Evolutionary conservation across 2,797 vertebrate genomes (phyloP).

Genomic region (Urocyon cinereoargenteus): DNA sequence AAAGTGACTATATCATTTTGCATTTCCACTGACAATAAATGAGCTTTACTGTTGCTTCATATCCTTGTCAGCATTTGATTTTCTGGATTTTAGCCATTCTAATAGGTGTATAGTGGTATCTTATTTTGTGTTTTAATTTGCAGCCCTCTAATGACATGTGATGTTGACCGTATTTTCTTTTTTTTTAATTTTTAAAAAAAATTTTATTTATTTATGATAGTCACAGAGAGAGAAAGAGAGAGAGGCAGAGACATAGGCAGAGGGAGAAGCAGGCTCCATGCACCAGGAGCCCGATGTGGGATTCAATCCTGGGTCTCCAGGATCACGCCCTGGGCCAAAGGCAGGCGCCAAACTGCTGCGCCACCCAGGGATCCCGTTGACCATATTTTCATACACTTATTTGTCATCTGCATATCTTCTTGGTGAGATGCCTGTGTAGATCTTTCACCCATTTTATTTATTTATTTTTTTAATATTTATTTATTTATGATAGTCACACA

Average conservation of each 20-base stretch:
- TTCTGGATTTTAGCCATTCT: background rate
- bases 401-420: background rate
- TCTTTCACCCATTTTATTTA: background rate
- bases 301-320: too few relatives aligned
- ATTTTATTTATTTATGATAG: too few relatives aligned
- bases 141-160: background rate
- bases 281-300: too few relatives aligned
- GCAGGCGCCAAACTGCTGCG: too few relatives aligned
- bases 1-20: background rate
- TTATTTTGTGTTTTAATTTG: constrained; percentile 35
- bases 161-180: background rate
- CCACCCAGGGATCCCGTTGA: too few relatives aligned
- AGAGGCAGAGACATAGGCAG: too few relatives aligned
- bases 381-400: background rate
- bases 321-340: too few relatives aligned
- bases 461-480: too few relatives aligned
- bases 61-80: background rate
- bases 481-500: too few relatives aligned
- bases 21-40: background rate
- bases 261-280: too few relatives aligned
- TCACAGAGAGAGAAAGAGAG: too few relatives aligned
- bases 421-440: background rate
- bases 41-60: background rate
- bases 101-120: background rate
- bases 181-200: too few relatives aligned